These are phyloP conservation scores for Aplysia californica DNA, from an alignment of 1,140 invertebrate species.

Conservation along the genomic window DNA sequence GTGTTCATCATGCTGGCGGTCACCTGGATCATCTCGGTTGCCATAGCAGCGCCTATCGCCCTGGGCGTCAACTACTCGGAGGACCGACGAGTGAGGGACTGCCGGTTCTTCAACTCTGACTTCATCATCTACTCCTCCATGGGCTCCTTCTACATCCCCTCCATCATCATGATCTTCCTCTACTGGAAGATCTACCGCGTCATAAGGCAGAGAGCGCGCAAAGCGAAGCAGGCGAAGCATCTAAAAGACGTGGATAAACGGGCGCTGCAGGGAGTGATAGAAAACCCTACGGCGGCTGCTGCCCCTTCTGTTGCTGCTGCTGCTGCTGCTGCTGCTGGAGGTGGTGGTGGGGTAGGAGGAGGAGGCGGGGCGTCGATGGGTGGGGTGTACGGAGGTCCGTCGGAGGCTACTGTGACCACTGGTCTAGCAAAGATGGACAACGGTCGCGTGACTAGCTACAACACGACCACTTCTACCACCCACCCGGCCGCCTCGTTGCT, in stretches of 20 bases:
- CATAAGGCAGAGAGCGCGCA: constrained; percentile 85
- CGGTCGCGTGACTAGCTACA: constrained; percentile 66
- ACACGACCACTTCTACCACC: constrained; percentile 65
- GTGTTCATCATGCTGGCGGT: constrained; percentile 96
- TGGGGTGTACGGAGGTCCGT: constrained; percentile 16
- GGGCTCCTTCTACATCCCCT: constrained; percentile 99
- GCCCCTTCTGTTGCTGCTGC: not conserved
- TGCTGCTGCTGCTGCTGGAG: not conserved
- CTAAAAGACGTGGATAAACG: constrained; percentile 34
- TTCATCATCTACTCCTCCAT: constrained; percentile 98
- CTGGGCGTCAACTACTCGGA: constrained; percentile 84
- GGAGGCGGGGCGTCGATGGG: constrained; percentile 7
- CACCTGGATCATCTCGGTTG: constrained; percentile 95
- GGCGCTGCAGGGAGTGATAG: constrained; percentile 54
- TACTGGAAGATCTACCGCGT: constrained; percentile 98
- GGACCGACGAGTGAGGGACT: constrained; percentile 68
- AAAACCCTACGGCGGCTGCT: constrained; percentile 50
- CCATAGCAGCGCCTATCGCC: constrained; percentile 97
- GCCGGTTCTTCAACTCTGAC: constrained; percentile 97
- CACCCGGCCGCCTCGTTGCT: not conserved
- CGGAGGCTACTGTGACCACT: constrained; percentile 57
- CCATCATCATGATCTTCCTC: constrained; percentile 98
- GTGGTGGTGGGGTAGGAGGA: constrained; percentile 51
- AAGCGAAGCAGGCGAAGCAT: constrained; percentile 68
- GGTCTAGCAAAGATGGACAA: constrained; percentile 50